These are phyloP conservation scores for Diaperis boleti DNA, from an alignment of 2,888 invertebrate genomes.

Conservation along the genomic window DNA sequence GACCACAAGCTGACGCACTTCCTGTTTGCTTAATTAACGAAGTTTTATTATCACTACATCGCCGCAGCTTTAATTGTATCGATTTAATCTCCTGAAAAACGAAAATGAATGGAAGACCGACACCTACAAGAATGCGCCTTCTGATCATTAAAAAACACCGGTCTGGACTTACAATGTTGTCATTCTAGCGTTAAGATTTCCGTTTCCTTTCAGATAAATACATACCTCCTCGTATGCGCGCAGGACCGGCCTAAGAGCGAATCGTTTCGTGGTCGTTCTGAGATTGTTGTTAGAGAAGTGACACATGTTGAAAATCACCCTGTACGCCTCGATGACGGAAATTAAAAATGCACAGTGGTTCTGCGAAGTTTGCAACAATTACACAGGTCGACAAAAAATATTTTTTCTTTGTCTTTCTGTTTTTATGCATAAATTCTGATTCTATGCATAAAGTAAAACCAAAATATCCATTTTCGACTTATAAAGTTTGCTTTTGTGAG, in stretches of 20 bases:
- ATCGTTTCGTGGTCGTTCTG: too few relatives aligned
- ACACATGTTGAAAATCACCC: too few relatives aligned
- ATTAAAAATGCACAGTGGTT: too few relatives aligned
- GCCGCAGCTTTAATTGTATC: slow-evolving; percentile 11
- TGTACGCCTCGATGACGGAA: too few relatives aligned
- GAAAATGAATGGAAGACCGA: slow-evolving; percentile 22
- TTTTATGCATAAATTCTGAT: too few relatives aligned
- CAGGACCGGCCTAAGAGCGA: slow-evolving; percentile 25
- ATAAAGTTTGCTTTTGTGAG: too few relatives aligned
- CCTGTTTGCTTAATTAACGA: slow-evolving; percentile 22
- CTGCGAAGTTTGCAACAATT: too few relatives aligned
- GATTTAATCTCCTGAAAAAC: slow-evolving; percentile 24
- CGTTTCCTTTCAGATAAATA: slow-evolving; percentile 37
- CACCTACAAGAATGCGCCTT: slow-evolving; percentile 25
- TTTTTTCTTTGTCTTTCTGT: too few relatives aligned
- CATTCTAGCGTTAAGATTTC: slow-evolving; percentile 35
- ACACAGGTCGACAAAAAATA: too few relatives aligned
- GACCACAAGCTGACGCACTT: slow-evolving; percentile 4
- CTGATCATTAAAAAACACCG: slow-evolving; percentile 29
- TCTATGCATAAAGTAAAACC: too few relatives aligned
- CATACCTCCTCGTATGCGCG: slow-evolving; percentile 26
- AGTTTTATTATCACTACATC: neutral
- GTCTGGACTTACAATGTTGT: slow-evolving; percentile 27
- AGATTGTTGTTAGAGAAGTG: too few relatives aligned
- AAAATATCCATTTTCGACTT: too few relatives aligned